Evolutionary conservation across 2,888 invertebrate species (phyloP).

Genomic region (Deilephila porcellus): DNA sequence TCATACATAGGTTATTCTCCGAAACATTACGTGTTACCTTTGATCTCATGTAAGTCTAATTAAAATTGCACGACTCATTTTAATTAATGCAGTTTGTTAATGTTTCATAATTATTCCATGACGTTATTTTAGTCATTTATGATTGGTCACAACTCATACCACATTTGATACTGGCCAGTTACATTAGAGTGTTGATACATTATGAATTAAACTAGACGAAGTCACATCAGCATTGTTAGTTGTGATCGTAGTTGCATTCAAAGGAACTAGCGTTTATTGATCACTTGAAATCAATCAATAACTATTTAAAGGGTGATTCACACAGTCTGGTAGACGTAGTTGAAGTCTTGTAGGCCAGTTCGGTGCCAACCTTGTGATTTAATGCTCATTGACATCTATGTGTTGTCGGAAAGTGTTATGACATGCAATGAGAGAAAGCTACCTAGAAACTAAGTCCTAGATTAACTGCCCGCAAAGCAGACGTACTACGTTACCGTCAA

Average conservation of each 20-base stretch:
- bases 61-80: neutral
- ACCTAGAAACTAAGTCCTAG: conserved; percentile 59
- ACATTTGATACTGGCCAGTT: too few relatives aligned
- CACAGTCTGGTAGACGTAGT: conserved; percentile 1
- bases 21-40: neutral
- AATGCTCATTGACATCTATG: conserved; percentile 1
- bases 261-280: conserved; percentile 10
- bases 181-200: neutral
- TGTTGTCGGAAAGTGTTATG: neutral
- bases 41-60: conserved; percentile 11
- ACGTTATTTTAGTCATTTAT: neutral
- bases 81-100: neutral
- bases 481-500: conserved; percentile 24
- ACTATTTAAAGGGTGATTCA: conserved; percentile 12
- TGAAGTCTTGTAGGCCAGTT: conserved; percentile 4
- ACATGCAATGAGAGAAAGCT: conserved; percentile 58
- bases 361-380: conserved; percentile 1
- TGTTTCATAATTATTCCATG: neutral
- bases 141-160: neutral
- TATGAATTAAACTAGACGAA: neutral
- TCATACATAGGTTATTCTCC: neutral
- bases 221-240: neutral
- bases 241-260: neutral
- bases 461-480: conserved; percentile 44
- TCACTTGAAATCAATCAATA: conserved; percentile 19